A percentile compares a stretch with the other conserved stretches of the same genome.
Conservation (phyloP, 2,888 invertebrate species). For the Philereme transversata region DNA sequence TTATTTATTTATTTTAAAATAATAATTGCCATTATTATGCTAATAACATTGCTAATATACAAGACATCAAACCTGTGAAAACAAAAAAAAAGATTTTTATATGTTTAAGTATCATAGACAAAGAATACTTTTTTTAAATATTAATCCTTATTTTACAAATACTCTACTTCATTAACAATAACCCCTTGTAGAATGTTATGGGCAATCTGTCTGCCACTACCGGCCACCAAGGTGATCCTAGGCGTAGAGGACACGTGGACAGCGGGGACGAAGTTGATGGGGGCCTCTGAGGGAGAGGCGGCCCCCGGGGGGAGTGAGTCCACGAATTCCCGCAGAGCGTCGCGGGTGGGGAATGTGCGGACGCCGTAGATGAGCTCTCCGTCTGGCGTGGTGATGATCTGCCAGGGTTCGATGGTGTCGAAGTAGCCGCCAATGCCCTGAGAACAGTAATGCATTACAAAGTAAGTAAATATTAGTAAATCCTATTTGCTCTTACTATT, state of each 20-base stretch:
- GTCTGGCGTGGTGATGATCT: constrained; percentile 42
- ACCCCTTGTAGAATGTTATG: constrained; percentile 62
- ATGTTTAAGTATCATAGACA: no score
- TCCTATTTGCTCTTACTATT: no score
- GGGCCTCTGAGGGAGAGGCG: constrained; percentile 31
- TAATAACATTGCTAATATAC: no score
- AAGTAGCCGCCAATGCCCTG: constrained; percentile 79
- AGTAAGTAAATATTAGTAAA: no score
- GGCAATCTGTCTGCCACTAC: constrained; percentile 58
- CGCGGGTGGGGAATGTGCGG: constrained; percentile 56
- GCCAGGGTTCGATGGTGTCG: constrained; percentile 63
- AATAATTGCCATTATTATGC: background rate
- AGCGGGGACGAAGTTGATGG: constrained; percentile 41
- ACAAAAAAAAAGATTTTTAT: no score
- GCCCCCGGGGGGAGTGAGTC: constrained; percentile 45
- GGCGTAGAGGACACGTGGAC: constrained; percentile 47
- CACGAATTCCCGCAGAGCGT: constrained; percentile 51
- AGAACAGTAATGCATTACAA: background rate
- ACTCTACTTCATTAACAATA: constrained; percentile 53
- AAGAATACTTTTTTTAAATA: no score
- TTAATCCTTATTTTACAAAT: constrained; percentile 47
- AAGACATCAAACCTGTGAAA: no score
- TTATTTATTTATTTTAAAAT: background rate
- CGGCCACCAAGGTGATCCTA: constrained; percentile 54
- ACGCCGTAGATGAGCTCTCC: constrained; percentile 58